phyloP scores from a whole-genome alignment of 1,140 invertebrate species.

The Aphelenchoides fujianensis region DNA sequence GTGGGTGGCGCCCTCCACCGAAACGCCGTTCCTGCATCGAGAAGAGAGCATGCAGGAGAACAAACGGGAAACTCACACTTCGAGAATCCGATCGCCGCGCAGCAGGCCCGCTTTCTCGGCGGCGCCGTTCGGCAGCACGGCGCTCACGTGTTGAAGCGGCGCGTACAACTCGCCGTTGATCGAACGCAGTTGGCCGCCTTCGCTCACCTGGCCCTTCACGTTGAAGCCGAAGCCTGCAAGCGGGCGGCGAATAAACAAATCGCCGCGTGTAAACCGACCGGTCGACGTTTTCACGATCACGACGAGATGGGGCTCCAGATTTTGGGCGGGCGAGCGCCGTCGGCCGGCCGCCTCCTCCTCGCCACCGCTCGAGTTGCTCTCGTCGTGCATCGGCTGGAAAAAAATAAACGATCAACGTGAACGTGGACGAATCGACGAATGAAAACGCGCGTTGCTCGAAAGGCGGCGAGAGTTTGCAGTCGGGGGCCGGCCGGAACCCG shows the following conservation, averaged over 20 bases:
- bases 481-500: no score
- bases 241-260: conserved; percentile 1
- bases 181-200: conserved; percentile 92
- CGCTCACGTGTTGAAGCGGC: conserved; percentile 96
- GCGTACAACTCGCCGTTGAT: conserved; percentile 94
- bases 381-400: background rate
- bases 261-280: background rate
- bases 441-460: no score
- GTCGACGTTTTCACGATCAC: conserved; percentile 29
- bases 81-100: conserved; percentile 93
- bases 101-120: conserved; percentile 95
- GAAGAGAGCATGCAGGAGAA: background rate
- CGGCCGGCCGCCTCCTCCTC: background rate
- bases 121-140: conserved; percentile 89
- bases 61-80: conserved; percentile 81
- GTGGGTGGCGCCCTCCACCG: conserved; percentile 97
- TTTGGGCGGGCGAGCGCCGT: conserved; percentile 18
- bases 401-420: background rate
- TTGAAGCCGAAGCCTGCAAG: conserved; percentile 90
- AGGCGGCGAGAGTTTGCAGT: no score
- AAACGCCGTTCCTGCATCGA: conserved; percentile 90
- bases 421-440: no score
- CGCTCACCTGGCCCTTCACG: conserved; percentile 96
- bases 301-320: conserved; percentile 45
- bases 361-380: background rate